Percentiles rank a stretch among this genome's conserved stretches.
Evolutionary conservation across 1,140 invertebrate genomes (phyloP).

Genomic region (Heliconius hewitsoni): DNA sequence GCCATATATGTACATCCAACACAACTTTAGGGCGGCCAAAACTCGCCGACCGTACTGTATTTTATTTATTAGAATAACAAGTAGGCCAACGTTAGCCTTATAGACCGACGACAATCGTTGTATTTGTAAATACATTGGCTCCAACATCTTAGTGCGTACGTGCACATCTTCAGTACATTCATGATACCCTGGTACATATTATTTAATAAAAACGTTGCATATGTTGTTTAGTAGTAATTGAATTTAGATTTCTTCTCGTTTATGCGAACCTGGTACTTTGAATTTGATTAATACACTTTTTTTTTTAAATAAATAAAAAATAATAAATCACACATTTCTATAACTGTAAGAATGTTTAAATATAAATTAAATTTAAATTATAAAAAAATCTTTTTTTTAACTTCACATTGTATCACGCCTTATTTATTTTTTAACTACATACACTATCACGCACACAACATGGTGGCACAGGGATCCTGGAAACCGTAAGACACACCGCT

Average conservation of each 20-base stretch:
- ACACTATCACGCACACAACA: too few relatives aligned
- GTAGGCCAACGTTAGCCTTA: background rate
- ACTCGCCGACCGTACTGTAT: too few relatives aligned
- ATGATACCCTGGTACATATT: background rate
- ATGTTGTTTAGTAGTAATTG: background rate
- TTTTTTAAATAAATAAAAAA: background rate
- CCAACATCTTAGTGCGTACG: background rate
- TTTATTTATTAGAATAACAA: background rate
- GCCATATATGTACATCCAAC: too few relatives aligned
- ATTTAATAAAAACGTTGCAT: slow-evolving; percentile 5
- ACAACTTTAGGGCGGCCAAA: too few relatives aligned
- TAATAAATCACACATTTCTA: too few relatives aligned
- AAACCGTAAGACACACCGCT: too few relatives aligned
- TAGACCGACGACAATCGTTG: background rate
- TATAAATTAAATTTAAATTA: too few relatives aligned
- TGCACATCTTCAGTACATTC: background rate
- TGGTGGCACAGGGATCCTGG: too few relatives aligned
- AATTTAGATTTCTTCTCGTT: background rate
- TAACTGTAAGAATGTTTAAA: too few relatives aligned
- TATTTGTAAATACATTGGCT: background rate
- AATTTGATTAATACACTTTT: background rate
- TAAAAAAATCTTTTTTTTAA: too few relatives aligned
- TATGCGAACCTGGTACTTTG: background rate
- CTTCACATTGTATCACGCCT: too few relatives aligned
- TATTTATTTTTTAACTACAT: too few relatives aligned